Evolutionary conservation across 2,797 vertebrate species (phyloP), one percentile per base, ranked within the genome.

Genomic region (Parambassis ranga): DNA sequence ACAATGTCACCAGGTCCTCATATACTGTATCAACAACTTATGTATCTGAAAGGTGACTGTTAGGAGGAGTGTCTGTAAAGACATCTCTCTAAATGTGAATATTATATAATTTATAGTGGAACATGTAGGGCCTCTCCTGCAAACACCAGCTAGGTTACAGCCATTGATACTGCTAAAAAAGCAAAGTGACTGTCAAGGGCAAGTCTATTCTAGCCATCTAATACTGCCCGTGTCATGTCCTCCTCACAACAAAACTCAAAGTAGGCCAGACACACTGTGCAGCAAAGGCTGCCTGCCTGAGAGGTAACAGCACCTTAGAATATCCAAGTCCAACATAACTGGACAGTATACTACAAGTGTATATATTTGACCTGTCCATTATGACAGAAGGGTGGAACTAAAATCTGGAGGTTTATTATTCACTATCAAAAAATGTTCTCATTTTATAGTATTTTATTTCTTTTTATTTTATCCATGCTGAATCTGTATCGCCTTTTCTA

Each of bases 161-260:
- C 38, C 52, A 72, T n/a, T 58, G 36, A 81, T 62, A 70, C 35
- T 20, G 20, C 26, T 38, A 38, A 44, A 70, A 47, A 51, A 38
- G 46, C 11, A 63, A 62, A 66, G 64, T 53, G 41, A 61, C 58
- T 67, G 60, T 72, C 63, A 77, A 76, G 61, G 65, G 70, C 55
- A 64, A 60, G 15, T 70, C 41, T 65, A 51, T 79, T 82, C 14
- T 43, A 41, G 50, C 35, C 22, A 39, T 38, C 51, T 19, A 15
- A 68, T 10, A 26, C 42, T 36, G 57, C 51, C 52, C 70, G 43
- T 47, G 22, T 33, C 15, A 48, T 30, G 32, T 58, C 46, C 36
- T 66, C 22, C 50, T 59, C 50, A 53, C 57, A 56, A 32, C 33
- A 44, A 64, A 57, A 58, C 64, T 42, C 7, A 14, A 24, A 56